A percentile compares a stretch with the other conserved stretches of the same genome.
phyloP scores from a whole-genome alignment of 1,140 invertebrate species.

The Copidosoma floridanum region DNA sequence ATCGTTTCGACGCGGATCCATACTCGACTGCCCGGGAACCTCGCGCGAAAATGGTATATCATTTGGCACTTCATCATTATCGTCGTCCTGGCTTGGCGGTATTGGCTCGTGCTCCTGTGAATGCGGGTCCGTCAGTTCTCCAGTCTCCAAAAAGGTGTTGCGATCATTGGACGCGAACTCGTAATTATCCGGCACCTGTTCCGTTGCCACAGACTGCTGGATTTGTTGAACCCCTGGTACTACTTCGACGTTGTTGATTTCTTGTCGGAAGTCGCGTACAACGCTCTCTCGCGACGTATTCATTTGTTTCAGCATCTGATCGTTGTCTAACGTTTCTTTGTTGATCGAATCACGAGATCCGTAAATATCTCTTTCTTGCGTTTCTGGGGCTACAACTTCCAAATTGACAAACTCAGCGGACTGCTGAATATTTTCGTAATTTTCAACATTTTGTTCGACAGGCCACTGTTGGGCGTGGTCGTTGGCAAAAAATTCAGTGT shows the following conservation, averaged over 20 bases:
- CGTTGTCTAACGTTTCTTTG: slow-evolving; percentile 50
- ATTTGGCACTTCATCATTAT: slow-evolving; percentile 53
- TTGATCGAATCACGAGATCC: slow-evolving; percentile 52
- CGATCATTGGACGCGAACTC: slow-evolving; percentile 54
- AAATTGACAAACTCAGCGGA: slow-evolving; percentile 47
- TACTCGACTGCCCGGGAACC: slow-evolving; percentile 52
- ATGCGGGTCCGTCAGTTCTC: slow-evolving; percentile 53
- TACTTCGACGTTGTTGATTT: slow-evolving; percentile 44
- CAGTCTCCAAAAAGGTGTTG: slow-evolving; percentile 54
- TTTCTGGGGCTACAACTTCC: slow-evolving; percentile 44
- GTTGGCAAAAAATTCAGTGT: slow-evolving; percentile 33
- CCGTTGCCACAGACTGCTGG: slow-evolving; percentile 35
- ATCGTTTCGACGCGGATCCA: slow-evolving; percentile 50
- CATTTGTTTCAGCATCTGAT: slow-evolving; percentile 35
- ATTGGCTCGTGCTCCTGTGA: slow-evolving; percentile 45
- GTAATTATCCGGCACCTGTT: slow-evolving; percentile 50
- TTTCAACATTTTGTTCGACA: slow-evolving; percentile 45
- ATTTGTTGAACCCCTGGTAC: slow-evolving; percentile 35
- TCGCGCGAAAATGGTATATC: slow-evolving; percentile 54
- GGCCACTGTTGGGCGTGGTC: slow-evolving; percentile 39
- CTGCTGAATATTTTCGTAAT: slow-evolving; percentile 51
- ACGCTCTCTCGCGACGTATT: slow-evolving; percentile 32
- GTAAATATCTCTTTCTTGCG: slow-evolving; percentile 44
- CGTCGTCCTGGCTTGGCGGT: slow-evolving; percentile 51
- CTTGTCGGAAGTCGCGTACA: slow-evolving; percentile 40